Percentiles rank a stretch among this genome's conserved stretches.
These are phyloP conservation scores for Acrocephalus scirpaceus DNA, from an alignment of 2,797 vertebrate genomes.

Conservation along the genomic window DNA sequence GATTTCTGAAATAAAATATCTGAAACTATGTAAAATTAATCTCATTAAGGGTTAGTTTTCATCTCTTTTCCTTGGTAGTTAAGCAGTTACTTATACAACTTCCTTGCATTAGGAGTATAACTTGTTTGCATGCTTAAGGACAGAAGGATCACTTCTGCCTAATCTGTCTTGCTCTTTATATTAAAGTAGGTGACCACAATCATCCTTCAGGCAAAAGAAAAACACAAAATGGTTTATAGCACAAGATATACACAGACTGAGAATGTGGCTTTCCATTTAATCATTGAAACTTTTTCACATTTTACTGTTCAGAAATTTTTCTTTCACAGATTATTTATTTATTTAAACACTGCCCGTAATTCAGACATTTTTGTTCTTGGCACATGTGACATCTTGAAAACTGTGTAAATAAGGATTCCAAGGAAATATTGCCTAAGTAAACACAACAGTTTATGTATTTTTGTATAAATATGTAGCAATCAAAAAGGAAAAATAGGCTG, in stretches of 20 bases:
- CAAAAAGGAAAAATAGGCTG: background rate
- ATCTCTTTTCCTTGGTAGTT: background rate
- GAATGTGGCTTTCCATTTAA: background rate
- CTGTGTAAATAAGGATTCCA: background rate
- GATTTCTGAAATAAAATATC: background rate
- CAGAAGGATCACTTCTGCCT: background rate
- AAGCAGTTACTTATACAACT: background rate
- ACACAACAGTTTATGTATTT: background rate
- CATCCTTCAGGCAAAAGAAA: background rate
- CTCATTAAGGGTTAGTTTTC: background rate
- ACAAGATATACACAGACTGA: background rate
- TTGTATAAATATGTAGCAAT: background rate
- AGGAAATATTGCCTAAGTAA: background rate
- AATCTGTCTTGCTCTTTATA: background rate
- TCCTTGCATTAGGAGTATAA: background rate
- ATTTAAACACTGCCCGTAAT: background rate
- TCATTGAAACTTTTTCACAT: background rate
- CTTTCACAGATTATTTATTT: background rate
- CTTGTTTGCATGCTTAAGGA: background rate
- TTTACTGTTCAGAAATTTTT: background rate
- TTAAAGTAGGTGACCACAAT: background rate
- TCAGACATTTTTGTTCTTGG: background rate
- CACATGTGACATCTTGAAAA: background rate
- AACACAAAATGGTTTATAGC: background rate
- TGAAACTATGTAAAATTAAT: background rate